Evolutionary conservation across 2,113 vertebrate species (phyloP).

Genomic region (Phycodurus eques): DNA sequence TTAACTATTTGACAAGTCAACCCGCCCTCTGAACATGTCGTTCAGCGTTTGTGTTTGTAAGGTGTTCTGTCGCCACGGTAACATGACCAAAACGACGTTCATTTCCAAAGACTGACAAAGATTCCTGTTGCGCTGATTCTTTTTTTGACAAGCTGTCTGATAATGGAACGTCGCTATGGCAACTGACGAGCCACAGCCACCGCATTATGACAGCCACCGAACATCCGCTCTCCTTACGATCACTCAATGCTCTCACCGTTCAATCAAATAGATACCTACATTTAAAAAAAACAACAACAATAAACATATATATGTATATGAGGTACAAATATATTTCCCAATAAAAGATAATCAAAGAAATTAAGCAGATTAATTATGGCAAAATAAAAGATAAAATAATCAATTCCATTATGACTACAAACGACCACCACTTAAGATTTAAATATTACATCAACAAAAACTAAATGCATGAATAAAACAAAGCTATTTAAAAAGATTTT

Average conservation of each 20-base stretch:
- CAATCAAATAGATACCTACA: neutral
- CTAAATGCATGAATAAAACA: too few relatives aligned
- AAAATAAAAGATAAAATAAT: too few relatives aligned
- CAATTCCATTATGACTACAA: too few relatives aligned
- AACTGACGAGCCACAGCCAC: neutral
- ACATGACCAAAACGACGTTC: neutral
- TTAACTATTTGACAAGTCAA: neutral
- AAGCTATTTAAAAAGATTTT: too few relatives aligned
- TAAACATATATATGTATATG: neutral
- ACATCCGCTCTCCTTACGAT: neutral
- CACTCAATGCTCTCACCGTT: neutral
- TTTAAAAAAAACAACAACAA: neutral
- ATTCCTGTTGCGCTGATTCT: neutral
- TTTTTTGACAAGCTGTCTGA: slow-evolving; percentile 1
- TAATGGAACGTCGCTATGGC: neutral
- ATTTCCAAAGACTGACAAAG: neutral
- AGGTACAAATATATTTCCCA: too few relatives aligned
- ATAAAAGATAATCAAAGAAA: too few relatives aligned
- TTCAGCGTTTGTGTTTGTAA: neutral
- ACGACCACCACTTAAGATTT: too few relatives aligned
- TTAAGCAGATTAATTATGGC: too few relatives aligned
- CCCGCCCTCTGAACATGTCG: neutral
- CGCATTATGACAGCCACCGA: neutral
- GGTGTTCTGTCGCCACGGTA: neutral
- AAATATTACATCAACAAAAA: too few relatives aligned